Base-by-base conservation (phyloP, 2,797 vertebrate species). In the Falco cherrug region DNA sequence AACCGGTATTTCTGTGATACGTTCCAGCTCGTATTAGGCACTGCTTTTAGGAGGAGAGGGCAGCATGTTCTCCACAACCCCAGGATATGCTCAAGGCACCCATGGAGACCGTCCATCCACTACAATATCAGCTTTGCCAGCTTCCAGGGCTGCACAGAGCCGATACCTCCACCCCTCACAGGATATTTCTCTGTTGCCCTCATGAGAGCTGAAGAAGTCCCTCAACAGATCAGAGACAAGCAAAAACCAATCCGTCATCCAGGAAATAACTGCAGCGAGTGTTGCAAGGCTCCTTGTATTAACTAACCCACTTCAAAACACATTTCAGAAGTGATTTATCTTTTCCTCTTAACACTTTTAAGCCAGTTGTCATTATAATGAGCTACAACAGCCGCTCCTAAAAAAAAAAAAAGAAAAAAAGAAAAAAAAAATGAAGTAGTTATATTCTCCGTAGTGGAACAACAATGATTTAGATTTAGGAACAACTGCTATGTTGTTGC, bases 351-450 rank as follows among this genome's bases (percentile, higher is more conserved):
- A 87, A 89, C 59, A 82, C 35, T 95, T 82, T 82, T 51, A 89
- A 96, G 51, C 20, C 71, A 90, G 60, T 89, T 94, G 87, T 56
- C 80, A 56, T 79, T 84, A 67, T 41, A 86, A 87, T 74, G 79
- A 84, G 59, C 43, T 82, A 79, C 54, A 84, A 65, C 28, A 65
- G 10, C 37, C 78, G 22, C 21, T 75, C 5, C 28, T 47, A 21
- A n/a, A 47, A 37, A 77, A 4, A 77, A 15, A 0, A 16, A 51
- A 4, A 17, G 0, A 16, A 51, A 17, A 13, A 0, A 5, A 43
- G 75, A 83, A 8, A 13, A 48, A 48, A 12, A 16, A 76, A 74
- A 18, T 1, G 1, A 3, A 3, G 4, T 63, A 64, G 28, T 47
- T 82, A 12, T 41, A 10, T 37, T 56, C 22, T 86, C 35, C 45